These are phyloP conservation scores for Nomia melanderi DNA, from an alignment of 1,140 invertebrate species.

Conservation along the genomic window DNA sequence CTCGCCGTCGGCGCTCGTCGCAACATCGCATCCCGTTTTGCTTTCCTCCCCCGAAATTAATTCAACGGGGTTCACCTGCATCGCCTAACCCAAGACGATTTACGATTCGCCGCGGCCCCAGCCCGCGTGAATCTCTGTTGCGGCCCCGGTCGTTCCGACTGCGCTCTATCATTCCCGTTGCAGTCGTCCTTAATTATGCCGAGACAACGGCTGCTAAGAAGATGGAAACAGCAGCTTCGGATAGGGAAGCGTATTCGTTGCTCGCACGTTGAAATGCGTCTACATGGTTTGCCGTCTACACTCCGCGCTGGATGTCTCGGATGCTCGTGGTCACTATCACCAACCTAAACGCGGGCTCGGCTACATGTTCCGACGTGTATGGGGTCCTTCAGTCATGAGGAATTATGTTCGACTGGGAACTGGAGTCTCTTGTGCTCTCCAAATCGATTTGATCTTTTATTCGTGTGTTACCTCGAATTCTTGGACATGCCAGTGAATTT, in stretches of 20 bases:
- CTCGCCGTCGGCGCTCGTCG: background rate
- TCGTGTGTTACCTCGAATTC: no score
- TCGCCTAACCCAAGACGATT: slow-evolving; percentile 39
- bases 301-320: background rate
- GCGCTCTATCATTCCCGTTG: background rate
- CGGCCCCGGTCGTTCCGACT: background rate
- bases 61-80: slow-evolving; percentile 45
- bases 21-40: slow-evolving; percentile 11
- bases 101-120: slow-evolving; percentile 10
- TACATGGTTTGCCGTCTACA: no score
- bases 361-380: no score
- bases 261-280: background rate
- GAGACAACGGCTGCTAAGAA: background rate
- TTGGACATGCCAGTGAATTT: no score
- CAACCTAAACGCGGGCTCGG: no score
- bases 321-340: no score
- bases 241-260: background rate
- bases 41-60: slow-evolving; percentile 20
- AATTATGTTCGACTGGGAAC: no score
- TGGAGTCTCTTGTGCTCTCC: no score
- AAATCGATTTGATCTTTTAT: no score
- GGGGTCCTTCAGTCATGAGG: no score
- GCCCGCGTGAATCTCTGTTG: background rate
- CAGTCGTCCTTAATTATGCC: slow-evolving; percentile 10
- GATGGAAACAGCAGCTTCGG: background rate